Evolutionary conservation across 2,888 invertebrate genomes (phyloP).

Genomic region (Oscheius onirici): DNA sequence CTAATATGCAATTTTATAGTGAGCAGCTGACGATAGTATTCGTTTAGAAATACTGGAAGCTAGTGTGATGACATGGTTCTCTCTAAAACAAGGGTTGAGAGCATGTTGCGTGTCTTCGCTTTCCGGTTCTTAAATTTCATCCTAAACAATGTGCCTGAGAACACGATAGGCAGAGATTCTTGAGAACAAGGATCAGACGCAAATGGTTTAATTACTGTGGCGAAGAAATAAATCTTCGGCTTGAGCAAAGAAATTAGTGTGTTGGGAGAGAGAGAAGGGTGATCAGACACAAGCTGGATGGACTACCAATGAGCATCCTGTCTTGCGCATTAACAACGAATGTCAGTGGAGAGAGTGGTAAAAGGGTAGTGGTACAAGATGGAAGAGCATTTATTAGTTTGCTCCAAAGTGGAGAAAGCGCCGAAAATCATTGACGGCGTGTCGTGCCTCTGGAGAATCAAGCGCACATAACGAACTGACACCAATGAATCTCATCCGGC

Average conservation of each 20-base stretch:
- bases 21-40: not conserved
- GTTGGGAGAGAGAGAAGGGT: not conserved
- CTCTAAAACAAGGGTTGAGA: not conserved
- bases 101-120: conserved; percentile 15
- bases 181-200: not conserved
- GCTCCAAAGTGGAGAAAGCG: not conserved
- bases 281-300: not conserved
- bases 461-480: conserved; percentile 31
- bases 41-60: not conserved
- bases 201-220: conserved; percentile 18
- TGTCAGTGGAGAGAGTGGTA: not conserved
- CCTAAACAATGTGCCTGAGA: not conserved
- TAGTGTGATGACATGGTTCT: not conserved
- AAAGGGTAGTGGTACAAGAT: not conserved
- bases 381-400: not conserved
- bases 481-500: conserved; percentile 31
- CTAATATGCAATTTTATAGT: conserved; percentile 15
- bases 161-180: not conserved
- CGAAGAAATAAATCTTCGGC: conserved; percentile 8
- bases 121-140: conserved; percentile 27
- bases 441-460: conserved; percentile 33
- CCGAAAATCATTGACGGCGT: conserved; percentile 29
- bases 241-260: not conserved
- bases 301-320: conserved; percentile 6
- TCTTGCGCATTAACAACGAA: not conserved